Evolutionary conservation across 2,797 vertebrate genomes (phyloP).

Genomic region (Eulemur rubriventer): DNA sequence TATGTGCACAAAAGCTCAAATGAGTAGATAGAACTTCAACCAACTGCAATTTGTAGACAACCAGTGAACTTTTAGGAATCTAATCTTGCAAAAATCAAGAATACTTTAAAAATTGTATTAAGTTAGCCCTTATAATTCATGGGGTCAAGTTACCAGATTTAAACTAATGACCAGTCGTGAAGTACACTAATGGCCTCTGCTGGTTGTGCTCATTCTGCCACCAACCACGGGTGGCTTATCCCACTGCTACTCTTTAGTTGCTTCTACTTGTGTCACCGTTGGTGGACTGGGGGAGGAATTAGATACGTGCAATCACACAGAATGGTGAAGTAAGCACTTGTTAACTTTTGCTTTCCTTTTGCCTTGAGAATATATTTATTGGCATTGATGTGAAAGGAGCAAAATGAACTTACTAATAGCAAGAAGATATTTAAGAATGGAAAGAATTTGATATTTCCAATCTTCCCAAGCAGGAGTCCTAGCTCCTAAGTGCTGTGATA

Average conservation of each 20-base stretch:
- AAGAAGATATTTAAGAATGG: constrained; percentile 5
- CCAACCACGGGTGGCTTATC: background rate
- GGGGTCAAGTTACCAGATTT: background rate
- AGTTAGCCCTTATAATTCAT: background rate
- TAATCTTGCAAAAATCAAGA: background rate
- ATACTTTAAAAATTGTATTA: background rate
- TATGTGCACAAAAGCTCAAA: background rate
- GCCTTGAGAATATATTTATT: background rate
- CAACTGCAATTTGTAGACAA: background rate
- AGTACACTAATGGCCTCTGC: background rate
- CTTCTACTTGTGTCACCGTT: background rate
- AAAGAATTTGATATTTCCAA: background rate
- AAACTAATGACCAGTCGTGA: background rate
- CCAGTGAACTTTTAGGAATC: background rate
- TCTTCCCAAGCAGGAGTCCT: background rate
- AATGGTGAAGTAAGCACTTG: background rate
- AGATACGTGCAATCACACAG: background rate
- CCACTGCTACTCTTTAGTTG: background rate
- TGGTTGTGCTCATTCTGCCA: background rate
- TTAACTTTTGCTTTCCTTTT: constrained; percentile 6
- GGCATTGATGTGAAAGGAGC: background rate
- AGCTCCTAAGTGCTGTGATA: background rate
- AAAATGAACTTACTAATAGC: background rate
- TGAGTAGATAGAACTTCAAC: background rate
- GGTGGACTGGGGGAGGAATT: background rate